Percentiles rank a stretch among this genome's conserved stretches.
Evolutionary conservation across 2,113 vertebrate species (phyloP).

Genomic region (Malurus elegans): DNA sequence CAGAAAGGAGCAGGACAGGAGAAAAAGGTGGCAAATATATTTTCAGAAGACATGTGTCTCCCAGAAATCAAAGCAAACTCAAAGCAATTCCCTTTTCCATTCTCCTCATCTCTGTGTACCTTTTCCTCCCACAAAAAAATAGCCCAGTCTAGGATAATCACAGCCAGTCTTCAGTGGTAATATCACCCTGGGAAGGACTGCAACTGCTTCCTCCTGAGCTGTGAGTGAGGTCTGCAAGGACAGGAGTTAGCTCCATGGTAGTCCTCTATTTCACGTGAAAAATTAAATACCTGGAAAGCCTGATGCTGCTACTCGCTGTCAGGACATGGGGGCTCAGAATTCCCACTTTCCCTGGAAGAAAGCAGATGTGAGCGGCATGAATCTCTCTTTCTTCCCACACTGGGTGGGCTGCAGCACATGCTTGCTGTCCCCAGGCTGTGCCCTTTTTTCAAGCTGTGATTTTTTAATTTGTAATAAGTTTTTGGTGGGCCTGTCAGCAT

Average conservation of each 20-base stretch:
- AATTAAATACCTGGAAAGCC: background rate
- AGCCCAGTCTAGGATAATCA: background rate
- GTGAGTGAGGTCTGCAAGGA: background rate
- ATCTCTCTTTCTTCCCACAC: background rate
- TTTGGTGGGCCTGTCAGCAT: background rate
- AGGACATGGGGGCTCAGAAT: background rate
- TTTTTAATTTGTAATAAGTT: background rate
- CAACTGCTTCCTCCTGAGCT: background rate
- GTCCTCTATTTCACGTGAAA: background rate
- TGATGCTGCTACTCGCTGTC: background rate
- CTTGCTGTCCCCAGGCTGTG: background rate
- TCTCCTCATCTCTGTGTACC: background rate
- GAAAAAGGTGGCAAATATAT: background rate
- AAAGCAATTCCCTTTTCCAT: background rate
- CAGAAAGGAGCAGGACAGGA: background rate
- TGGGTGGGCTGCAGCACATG: background rate
- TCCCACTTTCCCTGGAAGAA: background rate
- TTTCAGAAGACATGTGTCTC: background rate
- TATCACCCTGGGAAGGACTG: background rate
- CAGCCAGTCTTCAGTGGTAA: background rate
- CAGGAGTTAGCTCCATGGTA: background rate
- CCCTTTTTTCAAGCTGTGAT: background rate
- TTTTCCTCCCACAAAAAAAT: rapidly evolving
- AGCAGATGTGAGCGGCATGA: rapidly evolving
- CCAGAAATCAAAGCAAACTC: background rate